Evolutionary conservation across 2,113 vertebrate species (phyloP).

Genomic region (Pipa parva): DNA sequence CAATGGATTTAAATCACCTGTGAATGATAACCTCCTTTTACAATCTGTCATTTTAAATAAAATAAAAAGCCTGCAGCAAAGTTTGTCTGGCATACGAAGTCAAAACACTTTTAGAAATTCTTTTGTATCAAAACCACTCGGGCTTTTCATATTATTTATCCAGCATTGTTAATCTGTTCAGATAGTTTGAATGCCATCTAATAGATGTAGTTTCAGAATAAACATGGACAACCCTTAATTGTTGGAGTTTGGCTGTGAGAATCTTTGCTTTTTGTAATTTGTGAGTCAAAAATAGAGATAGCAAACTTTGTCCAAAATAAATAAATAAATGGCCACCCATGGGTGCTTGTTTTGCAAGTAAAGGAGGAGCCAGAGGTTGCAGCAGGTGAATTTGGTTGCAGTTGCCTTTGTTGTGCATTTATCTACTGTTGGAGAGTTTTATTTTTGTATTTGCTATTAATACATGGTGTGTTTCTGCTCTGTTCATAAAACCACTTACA

Average conservation of each 20-base stretch:
- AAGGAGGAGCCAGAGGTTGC: too few species aligned
- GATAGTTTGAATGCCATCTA: conserved; percentile 47
- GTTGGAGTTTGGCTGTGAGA: conserved; percentile 44
- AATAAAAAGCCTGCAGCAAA: conserved; percentile 54
- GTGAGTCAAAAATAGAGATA: neutral
- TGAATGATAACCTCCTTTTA: conserved; percentile 51
- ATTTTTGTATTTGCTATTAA: too few species aligned
- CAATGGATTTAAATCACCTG: conserved; percentile 70
- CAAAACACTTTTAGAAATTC: conserved; percentile 51
- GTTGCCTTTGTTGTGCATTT: too few species aligned
- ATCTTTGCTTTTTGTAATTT: conserved; percentile 13
- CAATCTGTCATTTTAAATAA: conserved; percentile 63
- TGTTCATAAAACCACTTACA: too few species aligned
- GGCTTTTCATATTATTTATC: conserved; percentile 58
- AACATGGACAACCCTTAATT: conserved; percentile 45
- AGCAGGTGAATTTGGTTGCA: too few species aligned
- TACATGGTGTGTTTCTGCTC: too few species aligned
- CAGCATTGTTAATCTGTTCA: conserved; percentile 50
- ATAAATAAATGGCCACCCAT: too few species aligned
- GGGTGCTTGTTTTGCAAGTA: too few species aligned
- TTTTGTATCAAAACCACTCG: conserved; percentile 57
- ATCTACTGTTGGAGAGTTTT: too few species aligned
- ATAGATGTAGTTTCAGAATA: conserved; percentile 48
- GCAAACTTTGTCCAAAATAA: too few species aligned
- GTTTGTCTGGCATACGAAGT: conserved; percentile 44